Evolutionary conservation across 1,140 invertebrate genomes (phyloP).

Genomic region (Metaphire vulgaris): DNA sequence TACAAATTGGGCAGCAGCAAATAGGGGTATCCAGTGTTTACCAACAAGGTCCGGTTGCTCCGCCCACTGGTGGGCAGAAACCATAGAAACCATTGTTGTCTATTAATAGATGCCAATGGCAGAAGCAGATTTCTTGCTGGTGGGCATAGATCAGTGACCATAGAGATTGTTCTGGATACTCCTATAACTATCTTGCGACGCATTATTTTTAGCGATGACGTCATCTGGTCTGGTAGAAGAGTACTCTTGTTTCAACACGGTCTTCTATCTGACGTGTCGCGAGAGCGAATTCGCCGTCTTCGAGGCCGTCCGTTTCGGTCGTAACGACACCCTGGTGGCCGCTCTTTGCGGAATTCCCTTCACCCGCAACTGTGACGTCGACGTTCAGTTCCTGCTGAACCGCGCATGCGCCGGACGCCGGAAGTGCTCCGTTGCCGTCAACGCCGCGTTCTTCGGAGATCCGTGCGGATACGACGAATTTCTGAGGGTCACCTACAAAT

Average conservation of each 20-base stretch:
- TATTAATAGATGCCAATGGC: no score
- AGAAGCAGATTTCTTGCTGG: no score
- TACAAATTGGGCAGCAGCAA: no score
- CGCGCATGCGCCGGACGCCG: conserved; percentile 28
- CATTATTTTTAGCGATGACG: no score
- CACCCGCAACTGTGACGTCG: conserved; percentile 28
- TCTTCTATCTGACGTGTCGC: neutral
- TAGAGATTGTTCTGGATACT: no score
- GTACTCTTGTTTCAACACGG: neutral
- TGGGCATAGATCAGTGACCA: no score
- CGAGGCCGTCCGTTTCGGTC: conserved; percentile 27
- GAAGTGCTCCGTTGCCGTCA: conserved; percentile 23
- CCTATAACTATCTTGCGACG: no score
- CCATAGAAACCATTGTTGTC: no score
- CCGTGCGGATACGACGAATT: conserved; percentile 30
- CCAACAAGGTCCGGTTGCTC: no score
- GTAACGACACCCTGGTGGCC: conserved; percentile 28
- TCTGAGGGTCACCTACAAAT: conserved; percentile 26
- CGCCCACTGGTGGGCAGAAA: no score
- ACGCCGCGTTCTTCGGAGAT: conserved; percentile 25
- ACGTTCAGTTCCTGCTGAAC: conserved; percentile 30
- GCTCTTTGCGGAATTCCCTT: conserved; percentile 19
- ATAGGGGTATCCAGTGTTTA: no score
- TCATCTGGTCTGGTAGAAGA: neutral
- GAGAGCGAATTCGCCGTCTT: conserved; percentile 8